Conservation (phyloP, 2,888 invertebrate species). For the Atrina japonica region DNA sequence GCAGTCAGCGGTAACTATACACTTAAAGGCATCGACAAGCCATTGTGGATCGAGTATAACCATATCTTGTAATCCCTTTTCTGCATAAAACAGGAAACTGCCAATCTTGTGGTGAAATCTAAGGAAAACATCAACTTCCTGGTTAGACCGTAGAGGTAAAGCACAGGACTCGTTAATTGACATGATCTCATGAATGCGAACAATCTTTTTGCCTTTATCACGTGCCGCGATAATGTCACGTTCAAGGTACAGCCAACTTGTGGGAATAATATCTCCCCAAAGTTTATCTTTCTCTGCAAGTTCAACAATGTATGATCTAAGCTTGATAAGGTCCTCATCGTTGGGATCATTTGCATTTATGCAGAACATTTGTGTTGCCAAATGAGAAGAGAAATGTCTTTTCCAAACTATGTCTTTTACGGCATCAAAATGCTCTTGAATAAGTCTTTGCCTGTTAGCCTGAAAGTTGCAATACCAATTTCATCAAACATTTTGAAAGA, state of each 20-base stretch:
- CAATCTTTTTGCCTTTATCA: constrained; percentile 7
- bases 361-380: constrained; percentile 18
- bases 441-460: neutral
- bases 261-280: constrained; percentile 20
- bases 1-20: constrained; percentile 16
- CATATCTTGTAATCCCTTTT: constrained; percentile 20
- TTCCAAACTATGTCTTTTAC: constrained; percentile 11
- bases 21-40: constrained; percentile 30
- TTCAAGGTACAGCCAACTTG: constrained; percentile 26
- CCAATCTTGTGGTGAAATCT: constrained; percentile 26
- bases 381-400: constrained; percentile 16
- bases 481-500: no score
- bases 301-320: constrained; percentile 18
- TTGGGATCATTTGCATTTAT: constrained; percentile 1
- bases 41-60: constrained; percentile 28
- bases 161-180: constrained; percentile 11
- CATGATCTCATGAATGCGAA: neutral
- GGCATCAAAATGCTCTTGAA: constrained; percentile 5
- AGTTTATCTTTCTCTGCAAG: constrained; percentile 20
- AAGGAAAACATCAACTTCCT: constrained; percentile 16
- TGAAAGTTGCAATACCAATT: no score
- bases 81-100: constrained; percentile 15
- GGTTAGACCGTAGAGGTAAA: constrained; percentile 10
- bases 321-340: constrained; percentile 3
- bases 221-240: constrained; percentile 7